Conservation (phyloP, 1,140 invertebrate genomes). For the Saccostrea echinata region DNA sequence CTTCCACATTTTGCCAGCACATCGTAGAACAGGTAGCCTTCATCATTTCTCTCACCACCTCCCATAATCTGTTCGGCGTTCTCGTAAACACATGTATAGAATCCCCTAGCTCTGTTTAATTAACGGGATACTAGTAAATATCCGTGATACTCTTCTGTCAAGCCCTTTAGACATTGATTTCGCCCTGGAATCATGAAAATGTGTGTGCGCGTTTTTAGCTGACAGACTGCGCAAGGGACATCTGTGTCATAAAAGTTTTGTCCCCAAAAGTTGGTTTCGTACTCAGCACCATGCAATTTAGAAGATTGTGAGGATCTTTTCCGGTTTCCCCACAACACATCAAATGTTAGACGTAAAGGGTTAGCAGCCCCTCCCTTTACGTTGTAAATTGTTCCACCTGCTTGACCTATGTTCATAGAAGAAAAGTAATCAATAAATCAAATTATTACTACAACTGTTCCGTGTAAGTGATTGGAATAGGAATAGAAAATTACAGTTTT, state of each 20-base stretch:
- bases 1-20: slow-evolving; percentile 52
- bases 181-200: neutral
- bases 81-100: slow-evolving; percentile 64
- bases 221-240: neutral
- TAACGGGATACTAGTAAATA: slow-evolving; percentile 51
- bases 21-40: slow-evolving; percentile 60
- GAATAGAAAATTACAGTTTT: neutral
- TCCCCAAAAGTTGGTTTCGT: neutral
- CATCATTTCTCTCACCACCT: slow-evolving; percentile 39
- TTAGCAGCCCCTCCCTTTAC: neutral
- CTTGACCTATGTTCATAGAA: neutral
- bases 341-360: neutral
- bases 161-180: neutral
- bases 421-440: neutral
- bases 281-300: neutral
- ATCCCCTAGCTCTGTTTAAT: neutral
- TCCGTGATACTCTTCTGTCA: slow-evolving; percentile 56
- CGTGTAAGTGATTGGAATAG: neutral
- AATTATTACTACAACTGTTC: neutral
- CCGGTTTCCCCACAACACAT: neutral
- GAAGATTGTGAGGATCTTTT: neutral
- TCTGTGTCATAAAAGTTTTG: neutral
- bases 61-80: slow-evolving; percentile 42
- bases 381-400: neutral
- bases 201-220: neutral